A percentile compares a stretch with the other conserved stretches of the same genome.
phyloP scores from a whole-genome alignment of 2,797 vertebrate genomes.

The Garrulus glandarius region DNA sequence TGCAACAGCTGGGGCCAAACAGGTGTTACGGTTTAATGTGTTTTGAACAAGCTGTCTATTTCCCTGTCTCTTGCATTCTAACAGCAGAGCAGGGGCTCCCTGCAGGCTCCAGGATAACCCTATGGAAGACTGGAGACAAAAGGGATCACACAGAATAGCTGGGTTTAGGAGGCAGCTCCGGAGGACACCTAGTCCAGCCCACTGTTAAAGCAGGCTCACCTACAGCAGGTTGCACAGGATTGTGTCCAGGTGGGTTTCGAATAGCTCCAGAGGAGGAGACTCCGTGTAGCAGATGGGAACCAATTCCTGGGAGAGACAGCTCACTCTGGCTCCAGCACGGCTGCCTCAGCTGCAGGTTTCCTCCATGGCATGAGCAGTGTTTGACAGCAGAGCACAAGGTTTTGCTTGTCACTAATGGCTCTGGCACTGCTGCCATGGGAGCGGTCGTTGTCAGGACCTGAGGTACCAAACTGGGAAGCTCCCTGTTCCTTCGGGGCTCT shows the following conservation, averaged over 20 bases:
- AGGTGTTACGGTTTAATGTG: not conserved
- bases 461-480: not conserved
- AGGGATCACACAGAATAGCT: rapidly evolving
- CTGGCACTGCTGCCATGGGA: not conserved
- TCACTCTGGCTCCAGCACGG: not conserved
- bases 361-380: rapidly evolving
- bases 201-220: not conserved
- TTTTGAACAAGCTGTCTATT: not conserved
- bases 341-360: not conserved
- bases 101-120: not conserved
- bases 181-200: not conserved
- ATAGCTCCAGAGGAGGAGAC: not conserved
- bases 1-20: not conserved
- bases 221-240: not conserved
- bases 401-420: not conserved
- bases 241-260: not conserved
- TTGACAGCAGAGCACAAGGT: not conserved
- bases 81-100: not conserved
- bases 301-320: not conserved
- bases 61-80: not conserved
- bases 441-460: not conserved
- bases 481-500: not conserved
- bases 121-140: rapidly evolving
- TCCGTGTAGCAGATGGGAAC: not conserved
- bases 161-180: not conserved